Evolutionary conservation across 2,888 invertebrate species (phyloP).

Genomic region (Acleris sparsana): DNA sequence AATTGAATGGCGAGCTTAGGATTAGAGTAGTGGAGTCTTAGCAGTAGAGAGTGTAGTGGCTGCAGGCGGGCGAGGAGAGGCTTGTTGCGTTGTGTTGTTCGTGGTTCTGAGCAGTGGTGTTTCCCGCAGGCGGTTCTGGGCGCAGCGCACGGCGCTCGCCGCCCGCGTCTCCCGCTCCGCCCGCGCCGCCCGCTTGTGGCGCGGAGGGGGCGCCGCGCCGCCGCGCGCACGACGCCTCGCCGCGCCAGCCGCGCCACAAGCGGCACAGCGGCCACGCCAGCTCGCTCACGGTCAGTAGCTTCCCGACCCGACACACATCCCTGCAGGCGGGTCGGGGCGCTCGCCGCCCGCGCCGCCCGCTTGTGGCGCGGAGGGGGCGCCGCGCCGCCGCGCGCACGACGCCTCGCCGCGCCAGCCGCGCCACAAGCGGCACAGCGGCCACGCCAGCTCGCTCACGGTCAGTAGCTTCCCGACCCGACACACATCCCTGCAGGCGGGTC

Average conservation of each 20-base stretch:
- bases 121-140: conserved; percentile 76
- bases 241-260: conserved; percentile 60
- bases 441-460: conserved; percentile 72
- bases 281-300: conserved; percentile 71
- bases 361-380: conserved; percentile 50
- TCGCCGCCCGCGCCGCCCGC: too few relatives aligned
- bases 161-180: conserved; percentile 52
- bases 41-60: too few relatives aligned
- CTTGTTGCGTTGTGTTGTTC: too few relatives aligned
- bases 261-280: conserved; percentile 67
- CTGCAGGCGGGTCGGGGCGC: conserved; percentile 76
- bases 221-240: conserved; percentile 63
- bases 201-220: conserved; percentile 58
- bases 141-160: conserved; percentile 72
- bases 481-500: conserved; percentile 79
- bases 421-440: conserved; percentile 63
- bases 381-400: conserved; percentile 69
- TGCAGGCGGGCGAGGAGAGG: too few relatives aligned
- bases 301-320: too few relatives aligned
- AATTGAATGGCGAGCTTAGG: too few relatives aligned
- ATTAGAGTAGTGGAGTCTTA: too few relatives aligned
- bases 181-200: conserved; percentile 48
- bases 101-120: background rate
- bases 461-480: too few relatives aligned
- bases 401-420: conserved; percentile 58